Base-by-base conservation (phyloP, 1,140 invertebrate genomes). In the Rhagoletis pomonella region DNA sequence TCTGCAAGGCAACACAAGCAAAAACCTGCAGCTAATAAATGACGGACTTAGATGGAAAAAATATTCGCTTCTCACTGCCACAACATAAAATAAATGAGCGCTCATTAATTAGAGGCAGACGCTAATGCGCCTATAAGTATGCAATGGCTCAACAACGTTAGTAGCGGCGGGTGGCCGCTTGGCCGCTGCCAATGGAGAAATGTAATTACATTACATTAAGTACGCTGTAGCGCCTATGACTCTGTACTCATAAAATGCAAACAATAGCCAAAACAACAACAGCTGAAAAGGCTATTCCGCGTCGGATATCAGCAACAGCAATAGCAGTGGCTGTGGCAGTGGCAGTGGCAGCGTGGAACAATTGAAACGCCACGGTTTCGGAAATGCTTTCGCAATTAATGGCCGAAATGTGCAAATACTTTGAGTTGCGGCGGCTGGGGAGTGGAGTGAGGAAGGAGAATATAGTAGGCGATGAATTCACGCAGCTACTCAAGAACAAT, bases 41-140 rank as follows among this genome's bases (percentile, higher is more conserved):
- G 47, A 50, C 6, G 44, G 73, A 42, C 73, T 44, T 12, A 73
- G 44, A 73, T 17, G 42, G 14, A 73, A 47, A 62, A 62, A 62
- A 69, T 12, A 44, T 62, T 12, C 19, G 47, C 73, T 81, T n/a
- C 17, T 14, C 60, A n/a, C 73, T 29, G 73, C 73, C 44, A 47
- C 73, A 81, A 81, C 44, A 81, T 81, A 81, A 81, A 81, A 81
- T 81, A 81, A 81, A 81, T 81, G 47, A 55, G 47, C 19, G 47
- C 73, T 55, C 73, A 81, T 81, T 81, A 81, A 81, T 81, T 81
- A 81, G 39, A n/a, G 73, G 73, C 73, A 81, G 47, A 81, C 73
- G 73, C 47, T 81, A 81, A 81, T 81, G 73, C 73, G 73, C 73
- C 73, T n/a, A 81, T 81, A 81, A 81, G 73, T 55, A 81, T 81